Evolutionary conservation across 2,888 invertebrate species (phyloP).

Genomic region (Oeneis ivallda): DNA sequence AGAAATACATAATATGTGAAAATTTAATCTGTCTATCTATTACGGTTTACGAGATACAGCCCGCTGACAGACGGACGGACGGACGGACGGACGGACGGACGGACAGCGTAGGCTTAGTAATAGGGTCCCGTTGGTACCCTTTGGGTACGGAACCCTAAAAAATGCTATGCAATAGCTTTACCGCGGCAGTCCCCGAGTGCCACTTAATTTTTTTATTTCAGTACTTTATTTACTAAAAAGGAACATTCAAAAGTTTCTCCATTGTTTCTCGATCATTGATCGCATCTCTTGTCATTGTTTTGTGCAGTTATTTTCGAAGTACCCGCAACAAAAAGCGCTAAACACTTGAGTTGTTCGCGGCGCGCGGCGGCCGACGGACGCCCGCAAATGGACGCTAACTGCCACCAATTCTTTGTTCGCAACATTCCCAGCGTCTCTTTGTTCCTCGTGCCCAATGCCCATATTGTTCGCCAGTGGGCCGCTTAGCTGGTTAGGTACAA

Average conservation of each 20-base stretch:
- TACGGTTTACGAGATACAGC: too few relatives aligned
- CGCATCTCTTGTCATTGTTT: not conserved
- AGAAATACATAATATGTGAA: too few relatives aligned
- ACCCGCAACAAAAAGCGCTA: constrained; percentile 11
- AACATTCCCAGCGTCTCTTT: constrained; percentile 1
- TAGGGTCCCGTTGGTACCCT: too few relatives aligned
- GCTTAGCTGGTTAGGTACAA: constrained; percentile 1
- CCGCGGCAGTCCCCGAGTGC: too few relatives aligned
- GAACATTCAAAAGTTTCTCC: not conserved
- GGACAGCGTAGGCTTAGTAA: too few relatives aligned
- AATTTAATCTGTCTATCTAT: too few relatives aligned
- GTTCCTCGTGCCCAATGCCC: constrained; percentile 2
- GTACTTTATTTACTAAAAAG: not conserved
- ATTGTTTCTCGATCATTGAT: not conserved
- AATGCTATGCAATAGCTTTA: too few relatives aligned
- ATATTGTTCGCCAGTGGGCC: constrained; percentile 6
- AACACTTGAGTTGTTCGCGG: constrained; percentile 15
- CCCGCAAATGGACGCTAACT: constrained; percentile 16
- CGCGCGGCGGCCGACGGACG: not conserved
- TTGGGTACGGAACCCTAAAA: too few relatives aligned
- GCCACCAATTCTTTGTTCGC: constrained; percentile 16
- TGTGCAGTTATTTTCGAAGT: constrained; percentile 1
- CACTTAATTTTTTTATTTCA: too few relatives aligned
- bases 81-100: too few relatives aligned
- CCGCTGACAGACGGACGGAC: too few relatives aligned